phyloP scores from a whole-genome alignment of 2,888 invertebrate species.

The Bellardia pandia region DNA sequence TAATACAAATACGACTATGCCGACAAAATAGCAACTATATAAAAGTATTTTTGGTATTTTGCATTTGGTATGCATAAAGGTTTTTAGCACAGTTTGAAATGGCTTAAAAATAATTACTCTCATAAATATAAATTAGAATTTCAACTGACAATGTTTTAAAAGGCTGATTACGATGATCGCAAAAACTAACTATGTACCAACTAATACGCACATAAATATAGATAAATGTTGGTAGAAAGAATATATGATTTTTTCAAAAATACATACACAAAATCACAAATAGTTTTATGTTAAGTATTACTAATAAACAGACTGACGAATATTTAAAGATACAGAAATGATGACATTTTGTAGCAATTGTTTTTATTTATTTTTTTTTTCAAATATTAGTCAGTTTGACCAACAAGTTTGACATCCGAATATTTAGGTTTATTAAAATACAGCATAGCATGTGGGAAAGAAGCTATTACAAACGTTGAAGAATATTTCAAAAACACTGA shows the following conservation, averaged over 20 bases:
- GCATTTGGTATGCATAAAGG: constrained; percentile 30
- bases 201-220: not conserved
- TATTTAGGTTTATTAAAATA: too few relatives aligned
- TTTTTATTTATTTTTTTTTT: too few relatives aligned
- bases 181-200: not conserved
- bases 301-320: not conserved
- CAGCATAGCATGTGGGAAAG: too few relatives aligned
- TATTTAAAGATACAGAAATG: too few relatives aligned
- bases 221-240: not conserved
- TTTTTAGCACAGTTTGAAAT: constrained; percentile 42
- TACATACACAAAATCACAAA: not conserved
- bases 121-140: constrained; percentile 66
- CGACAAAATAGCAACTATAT: not conserved
- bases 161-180: constrained; percentile 36
- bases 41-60: constrained; percentile 2
- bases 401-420: too few relatives aligned
- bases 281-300: not conserved
- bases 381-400: too few relatives aligned
- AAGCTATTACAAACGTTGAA: too few relatives aligned
- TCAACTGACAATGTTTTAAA: constrained; percentile 56
- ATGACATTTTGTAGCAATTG: too few relatives aligned
- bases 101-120: constrained; percentile 56
- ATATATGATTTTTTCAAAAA: constrained; percentile 1
- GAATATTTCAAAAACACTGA: too few relatives aligned
- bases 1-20: not conserved